These are phyloP conservation scores for Coranthus polyacanthus DNA, from an alignment of 2,797 vertebrate species.

Conservation along the genomic window DNA sequence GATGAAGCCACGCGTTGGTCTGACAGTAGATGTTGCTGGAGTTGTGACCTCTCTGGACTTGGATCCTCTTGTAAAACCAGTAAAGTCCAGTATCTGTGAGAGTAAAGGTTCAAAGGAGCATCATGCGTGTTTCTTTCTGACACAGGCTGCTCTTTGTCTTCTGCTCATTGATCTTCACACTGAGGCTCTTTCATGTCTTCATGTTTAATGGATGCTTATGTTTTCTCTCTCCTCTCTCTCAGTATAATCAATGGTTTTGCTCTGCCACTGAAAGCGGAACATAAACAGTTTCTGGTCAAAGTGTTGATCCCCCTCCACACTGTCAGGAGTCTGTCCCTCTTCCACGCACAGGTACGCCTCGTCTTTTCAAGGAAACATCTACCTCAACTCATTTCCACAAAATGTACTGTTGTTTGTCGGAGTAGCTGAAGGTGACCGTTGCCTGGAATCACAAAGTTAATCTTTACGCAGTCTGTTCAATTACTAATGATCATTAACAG, in stretches of 20 bases:
- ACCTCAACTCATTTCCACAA: no score
- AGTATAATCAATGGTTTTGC: slow-evolving; percentile 99
- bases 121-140: slow-evolving; percentile 12
- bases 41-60: no score
- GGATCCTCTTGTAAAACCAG: no score
- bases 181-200: slow-evolving; percentile 34
- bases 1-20: no score
- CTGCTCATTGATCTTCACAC: slow-evolving; percentile 38
- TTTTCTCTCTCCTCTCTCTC: slow-evolving; percentile 19
- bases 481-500: not conserved
- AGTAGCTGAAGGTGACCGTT: not conserved
- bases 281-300: slow-evolving; percentile 99
- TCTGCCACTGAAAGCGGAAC: slow-evolving; percentile 99
- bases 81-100: no score
- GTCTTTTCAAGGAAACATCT: no score
- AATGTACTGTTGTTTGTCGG: slow-evolving; percentile 3
- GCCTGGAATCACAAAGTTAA: not conserved
- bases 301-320: slow-evolving; percentile 99
- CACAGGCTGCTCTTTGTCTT: slow-evolving; percentile 6
- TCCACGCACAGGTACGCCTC: slow-evolving; percentile 99
- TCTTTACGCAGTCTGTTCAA: not conserved
- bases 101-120: no score
- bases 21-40: no score
- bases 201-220: slow-evolving; percentile 36
- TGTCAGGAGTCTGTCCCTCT: slow-evolving; percentile 98